Percentiles rank a stretch among this genome's conserved stretches.
Evolutionary conservation across 2,888 invertebrate species (phyloP).

Genomic region (Phoronis australis): DNA sequence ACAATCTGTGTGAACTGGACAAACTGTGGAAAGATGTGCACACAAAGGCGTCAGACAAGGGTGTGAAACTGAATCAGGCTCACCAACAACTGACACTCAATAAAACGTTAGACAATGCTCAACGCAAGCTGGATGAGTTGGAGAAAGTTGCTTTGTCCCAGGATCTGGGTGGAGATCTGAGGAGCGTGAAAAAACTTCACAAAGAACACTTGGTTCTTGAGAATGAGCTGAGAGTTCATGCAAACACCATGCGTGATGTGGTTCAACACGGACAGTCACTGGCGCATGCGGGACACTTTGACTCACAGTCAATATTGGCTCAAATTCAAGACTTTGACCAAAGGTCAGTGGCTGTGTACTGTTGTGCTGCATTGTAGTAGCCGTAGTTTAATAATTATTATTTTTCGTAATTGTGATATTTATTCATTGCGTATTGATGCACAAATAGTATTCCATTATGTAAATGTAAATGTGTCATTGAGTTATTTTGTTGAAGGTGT

Average conservation of each 20-base stretch:
- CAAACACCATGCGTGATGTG: conserved; percentile 72
- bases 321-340: conserved; percentile 71
- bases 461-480: no score
- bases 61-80: conserved; percentile 69
- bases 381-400: neutral
- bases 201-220: conserved; percentile 71
- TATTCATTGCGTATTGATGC: no score
- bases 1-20: conserved; percentile 67
- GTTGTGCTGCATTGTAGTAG: neutral
- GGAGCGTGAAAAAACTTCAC: conserved; percentile 84
- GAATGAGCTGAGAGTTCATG: conserved; percentile 57
- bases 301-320: conserved; percentile 76
- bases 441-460: no score
- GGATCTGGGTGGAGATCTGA: conserved; percentile 80
- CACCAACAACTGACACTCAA: conserved; percentile 64
- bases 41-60: conserved; percentile 65
- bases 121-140: conserved; percentile 76
- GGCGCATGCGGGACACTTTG: conserved; percentile 91
- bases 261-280: conserved; percentile 75
- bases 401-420: no score
- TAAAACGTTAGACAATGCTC: conserved; percentile 80
- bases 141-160: conserved; percentile 67
- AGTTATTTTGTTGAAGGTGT: no score
- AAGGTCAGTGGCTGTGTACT: conserved; percentile 53
- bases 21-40: conserved; percentile 72